A percentile compares a stretch with the other conserved stretches of the same genome.
Evolutionary conservation across 2,888 invertebrate species (phyloP).

Genomic region (Drosophila fungiperda): DNA sequence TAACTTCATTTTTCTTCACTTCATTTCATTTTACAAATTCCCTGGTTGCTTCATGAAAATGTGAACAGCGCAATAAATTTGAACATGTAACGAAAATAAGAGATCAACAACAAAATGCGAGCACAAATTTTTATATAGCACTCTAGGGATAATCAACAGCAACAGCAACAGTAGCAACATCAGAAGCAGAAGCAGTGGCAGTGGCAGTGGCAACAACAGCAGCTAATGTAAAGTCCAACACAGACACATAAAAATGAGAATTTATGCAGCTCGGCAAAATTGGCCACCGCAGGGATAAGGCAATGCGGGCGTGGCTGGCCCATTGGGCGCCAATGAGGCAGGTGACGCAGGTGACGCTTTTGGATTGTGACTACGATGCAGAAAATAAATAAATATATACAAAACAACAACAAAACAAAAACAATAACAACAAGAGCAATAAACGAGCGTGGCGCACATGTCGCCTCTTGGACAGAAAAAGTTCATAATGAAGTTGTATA

Average conservation of each 20-base stretch:
- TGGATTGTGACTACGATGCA: constrained; percentile 61
- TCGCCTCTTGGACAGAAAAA: constrained; percentile 46
- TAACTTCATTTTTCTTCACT: constrained; percentile 48
- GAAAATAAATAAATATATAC: constrained; percentile 22
- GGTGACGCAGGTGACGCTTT: constrained; percentile 76
- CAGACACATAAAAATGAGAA: constrained; percentile 76
- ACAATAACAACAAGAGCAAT: constrained; percentile 47
- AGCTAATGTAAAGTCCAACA: constrained; percentile 75
- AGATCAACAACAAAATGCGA: constrained; percentile 59
- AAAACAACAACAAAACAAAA: constrained; percentile 2
- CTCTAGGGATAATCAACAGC: constrained; percentile 72
- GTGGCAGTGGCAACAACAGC: not conserved
- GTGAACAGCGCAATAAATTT: constrained; percentile 66
- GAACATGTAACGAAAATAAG: constrained; percentile 57
- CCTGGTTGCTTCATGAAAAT: constrained; percentile 33
- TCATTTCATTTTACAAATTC: constrained; percentile 45
- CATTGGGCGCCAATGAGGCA: constrained; percentile 38
- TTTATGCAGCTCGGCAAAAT: constrained; percentile 67
- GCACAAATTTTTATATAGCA: constrained; percentile 71
- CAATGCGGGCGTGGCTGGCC: constrained; percentile 17
- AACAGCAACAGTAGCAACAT: constrained; percentile 25
- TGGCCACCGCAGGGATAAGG: constrained; percentile 55
- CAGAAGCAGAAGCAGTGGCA: not conserved
- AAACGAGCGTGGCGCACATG: constrained; percentile 63
- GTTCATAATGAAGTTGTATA: constrained; percentile 74